Conservation (phyloP, 2,113 vertebrate genomes). For the Salminus brasiliensis region DNA sequence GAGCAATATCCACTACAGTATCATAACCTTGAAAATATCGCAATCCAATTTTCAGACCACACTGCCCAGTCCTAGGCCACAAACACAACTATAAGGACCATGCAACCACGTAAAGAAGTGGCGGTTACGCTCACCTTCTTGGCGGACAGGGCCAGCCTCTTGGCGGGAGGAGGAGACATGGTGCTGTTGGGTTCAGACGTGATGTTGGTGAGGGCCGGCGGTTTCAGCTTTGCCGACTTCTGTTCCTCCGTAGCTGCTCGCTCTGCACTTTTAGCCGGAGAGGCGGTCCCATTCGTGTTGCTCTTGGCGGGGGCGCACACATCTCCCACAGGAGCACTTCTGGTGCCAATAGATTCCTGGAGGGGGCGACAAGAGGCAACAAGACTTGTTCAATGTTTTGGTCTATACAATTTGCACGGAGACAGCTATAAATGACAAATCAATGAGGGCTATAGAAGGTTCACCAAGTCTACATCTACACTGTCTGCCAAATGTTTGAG, state of each 20-base stretch:
- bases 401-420: neutral
- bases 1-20: too few species aligned
- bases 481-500: neutral
- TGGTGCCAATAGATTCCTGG: constrained; percentile 67
- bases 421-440: neutral
- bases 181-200: constrained; percentile 69
- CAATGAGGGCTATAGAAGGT: neutral
- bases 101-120: neutral
- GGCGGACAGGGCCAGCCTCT: constrained; percentile 84
- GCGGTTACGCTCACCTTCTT: constrained; percentile 82
- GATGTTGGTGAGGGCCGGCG: constrained; percentile 63
- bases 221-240: constrained; percentile 71
- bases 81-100: neutral
- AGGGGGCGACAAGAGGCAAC: neutral
- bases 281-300: constrained; percentile 53
- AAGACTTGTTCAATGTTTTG: neutral
- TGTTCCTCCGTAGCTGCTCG: constrained; percentile 58
- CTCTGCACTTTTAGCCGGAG: constrained; percentile 70
- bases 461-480: neutral
- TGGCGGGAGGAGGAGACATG: constrained; percentile 85
- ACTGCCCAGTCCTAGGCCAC: neutral
- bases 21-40: too few species aligned
- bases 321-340: constrained; percentile 68
- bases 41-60: neutral
- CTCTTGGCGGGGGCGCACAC: constrained; percentile 65